These are phyloP conservation scores for Microcaecilia unicolor DNA, from an alignment of 2,797 vertebrate species.

Conservation along the genomic window DNA sequence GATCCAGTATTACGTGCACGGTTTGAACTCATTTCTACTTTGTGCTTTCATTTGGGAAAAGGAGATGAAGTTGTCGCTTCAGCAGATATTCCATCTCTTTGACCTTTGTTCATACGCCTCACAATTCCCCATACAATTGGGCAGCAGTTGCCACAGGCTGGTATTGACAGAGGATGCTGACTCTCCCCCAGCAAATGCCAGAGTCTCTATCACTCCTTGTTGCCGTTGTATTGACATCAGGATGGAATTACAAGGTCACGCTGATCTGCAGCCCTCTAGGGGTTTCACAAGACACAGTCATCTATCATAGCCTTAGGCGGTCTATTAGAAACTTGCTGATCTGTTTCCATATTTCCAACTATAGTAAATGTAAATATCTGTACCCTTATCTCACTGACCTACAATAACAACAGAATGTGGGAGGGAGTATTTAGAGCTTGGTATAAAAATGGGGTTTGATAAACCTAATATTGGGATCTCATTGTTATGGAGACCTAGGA, in stretches of 20 bases:
- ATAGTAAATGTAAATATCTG: slow-evolving; percentile 12
- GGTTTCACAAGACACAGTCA: slow-evolving; percentile 15
- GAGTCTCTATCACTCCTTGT: slow-evolving; percentile 6
- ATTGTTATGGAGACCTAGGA: too few species aligned
- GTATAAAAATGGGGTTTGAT: too few species aligned
- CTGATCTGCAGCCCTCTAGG: slow-evolving; percentile 33
- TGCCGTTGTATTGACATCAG: slow-evolving; percentile 9
- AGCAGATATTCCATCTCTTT: slow-evolving; percentile 43
- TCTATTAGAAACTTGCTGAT: slow-evolving; percentile 18
- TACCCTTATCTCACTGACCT: slow-evolving; percentile 4
- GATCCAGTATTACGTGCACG: not conserved
- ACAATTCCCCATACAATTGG: slow-evolving; percentile 44
- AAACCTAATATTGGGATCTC: too few species aligned
- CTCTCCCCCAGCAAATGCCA: not conserved
- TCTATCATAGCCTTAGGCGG: slow-evolving; percentile 24
- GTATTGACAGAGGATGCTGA: slow-evolving; percentile 28
- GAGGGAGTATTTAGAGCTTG: too few species aligned
- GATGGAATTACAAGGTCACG: slow-evolving; percentile 31
- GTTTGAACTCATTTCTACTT: not conserved
- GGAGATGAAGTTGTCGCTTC: slow-evolving; percentile 8
- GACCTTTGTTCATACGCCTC: slow-evolving; percentile 55
- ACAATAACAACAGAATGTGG: not conserved
- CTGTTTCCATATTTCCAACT: slow-evolving; percentile 26
- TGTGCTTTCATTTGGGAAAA: not conserved
- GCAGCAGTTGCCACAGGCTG: slow-evolving; percentile 21